Base-by-base conservation (phyloP, 2,888 invertebrate genomes). In the Plagiodera versicolora region DNA sequence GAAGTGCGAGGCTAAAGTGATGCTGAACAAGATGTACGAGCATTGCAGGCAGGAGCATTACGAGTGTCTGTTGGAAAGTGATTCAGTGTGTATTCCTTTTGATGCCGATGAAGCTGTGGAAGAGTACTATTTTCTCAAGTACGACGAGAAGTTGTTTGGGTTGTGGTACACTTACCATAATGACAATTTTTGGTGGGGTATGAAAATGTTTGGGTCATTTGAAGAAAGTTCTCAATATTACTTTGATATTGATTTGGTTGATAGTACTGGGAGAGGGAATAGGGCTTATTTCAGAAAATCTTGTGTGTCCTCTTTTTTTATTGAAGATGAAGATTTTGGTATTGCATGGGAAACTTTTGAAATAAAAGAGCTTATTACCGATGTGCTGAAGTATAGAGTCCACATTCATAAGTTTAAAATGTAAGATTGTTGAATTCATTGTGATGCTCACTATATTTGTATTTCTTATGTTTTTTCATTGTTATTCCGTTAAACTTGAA, bases 1-100 rank as follows among this genome's bases (percentile, higher is more conserved):
- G 24, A 32, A 56, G 6, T 73, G 73, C 49, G 14, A 49, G 2
- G 52, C 28, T 0, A 5, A 54, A 4, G 54, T 68, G n/a, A 48
- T 44, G 8, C 50, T 60, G 18, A 49, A 55, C 1, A 61, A 70
- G 17, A 53, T 72, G 11, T 63, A 3, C 85, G 83, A 72, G 84
- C 83, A 46, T 87, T 87, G 74, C 84, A 85, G 89, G 82, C 20
- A 70, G 61, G 47, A 63, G 1, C 78, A 79, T 63, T 68, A 70
- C 47, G 76, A 77, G 62, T 68, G 71, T 54, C 44, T 75, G 24
- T 53, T 77, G 24, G 75, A 76, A 62, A 54, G 70, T 11, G 71
- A 73, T 18, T 68, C 57, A 19, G 54, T 74, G 4, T 60, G 44
- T 18, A 52, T 67, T 32, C 71, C 71, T 5, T 71, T 72, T 14